These are phyloP conservation scores for Potamarius usumacintae DNA, from an alignment of 2,113 vertebrate species.

Conservation along the genomic window DNA sequence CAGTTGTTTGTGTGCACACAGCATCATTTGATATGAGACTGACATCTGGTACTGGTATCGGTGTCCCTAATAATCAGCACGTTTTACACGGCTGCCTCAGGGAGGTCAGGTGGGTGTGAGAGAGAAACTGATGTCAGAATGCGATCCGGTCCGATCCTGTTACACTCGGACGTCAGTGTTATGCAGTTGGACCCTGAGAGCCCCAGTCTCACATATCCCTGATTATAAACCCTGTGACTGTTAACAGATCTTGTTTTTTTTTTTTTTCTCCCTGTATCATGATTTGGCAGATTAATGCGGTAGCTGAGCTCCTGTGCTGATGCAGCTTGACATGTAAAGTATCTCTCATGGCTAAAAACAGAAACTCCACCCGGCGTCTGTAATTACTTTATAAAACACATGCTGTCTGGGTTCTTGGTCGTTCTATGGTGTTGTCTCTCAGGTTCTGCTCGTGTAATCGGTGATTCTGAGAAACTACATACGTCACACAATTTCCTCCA, in stretches of 20 bases:
- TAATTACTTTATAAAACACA: slow-evolving; percentile 54
- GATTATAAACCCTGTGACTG: slow-evolving; percentile 59
- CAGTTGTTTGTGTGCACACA: too few species aligned
- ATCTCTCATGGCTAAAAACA: slow-evolving; percentile 41
- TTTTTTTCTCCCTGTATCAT: neutral
- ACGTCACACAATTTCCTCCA: too few species aligned
- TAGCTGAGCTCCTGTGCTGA: slow-evolving; percentile 9
- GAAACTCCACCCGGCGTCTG: neutral
- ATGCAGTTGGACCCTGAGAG: slow-evolving; percentile 53
- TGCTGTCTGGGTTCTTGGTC: neutral
- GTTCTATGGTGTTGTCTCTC: neutral
- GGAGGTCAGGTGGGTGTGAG: slow-evolving; percentile 7
- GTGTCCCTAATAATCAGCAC: neutral
- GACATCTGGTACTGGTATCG: neutral
- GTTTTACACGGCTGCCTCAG: neutral
- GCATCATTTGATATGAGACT: neutral
- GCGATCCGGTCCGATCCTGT: slow-evolving; percentile 50
- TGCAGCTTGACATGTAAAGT: slow-evolving; percentile 4
- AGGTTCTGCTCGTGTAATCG: neutral
- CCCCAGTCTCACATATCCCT: slow-evolving; percentile 55
- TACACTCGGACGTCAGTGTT: slow-evolving; percentile 59
- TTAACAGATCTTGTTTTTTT: slow-evolving; percentile 32
- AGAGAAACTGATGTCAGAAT: slow-evolving; percentile 24
- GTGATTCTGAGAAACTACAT: too few species aligned
- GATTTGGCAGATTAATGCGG: neutral